phyloP scores from a whole-genome alignment of 2,888 invertebrate species.

The Smittia sp. region DNA sequence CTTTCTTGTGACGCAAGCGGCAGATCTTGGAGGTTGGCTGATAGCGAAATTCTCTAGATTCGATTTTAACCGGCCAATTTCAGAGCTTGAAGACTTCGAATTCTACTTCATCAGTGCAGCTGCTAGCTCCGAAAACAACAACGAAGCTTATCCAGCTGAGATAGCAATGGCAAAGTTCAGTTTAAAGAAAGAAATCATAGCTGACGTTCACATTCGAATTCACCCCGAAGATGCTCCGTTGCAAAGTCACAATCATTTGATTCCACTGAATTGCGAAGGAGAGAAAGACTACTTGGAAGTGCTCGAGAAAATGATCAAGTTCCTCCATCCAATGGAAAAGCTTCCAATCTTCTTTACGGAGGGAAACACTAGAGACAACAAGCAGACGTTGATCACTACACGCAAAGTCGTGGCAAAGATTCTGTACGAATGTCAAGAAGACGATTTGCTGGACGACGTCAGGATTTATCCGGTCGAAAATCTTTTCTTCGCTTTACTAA shows the following conservation, averaged over 20 bases:
- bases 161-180: conserved; percentile 20
- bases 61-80: background rate
- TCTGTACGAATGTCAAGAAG: background rate
- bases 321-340: background rate
- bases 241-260: background rate
- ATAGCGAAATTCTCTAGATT: background rate
- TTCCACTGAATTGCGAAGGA: background rate
- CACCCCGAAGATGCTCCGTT: conserved; percentile 26
- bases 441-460: background rate
- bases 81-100: background rate
- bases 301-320: background rate
- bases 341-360: conserved; percentile 18
- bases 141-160: conserved; percentile 23
- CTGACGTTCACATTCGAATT: background rate
- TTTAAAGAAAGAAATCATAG: conserved; percentile 3
- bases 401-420: background rate
- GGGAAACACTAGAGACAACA: background rate
- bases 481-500: background rate
- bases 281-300: background rate
- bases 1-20: background rate
- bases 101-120: background rate
- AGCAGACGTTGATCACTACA: background rate
- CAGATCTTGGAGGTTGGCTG: background rate
- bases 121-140: background rate
- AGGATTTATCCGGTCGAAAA: conserved; percentile 1